Conservation (phyloP, 1,140 invertebrate species). For the Globodera ellingtonae region DNA sequence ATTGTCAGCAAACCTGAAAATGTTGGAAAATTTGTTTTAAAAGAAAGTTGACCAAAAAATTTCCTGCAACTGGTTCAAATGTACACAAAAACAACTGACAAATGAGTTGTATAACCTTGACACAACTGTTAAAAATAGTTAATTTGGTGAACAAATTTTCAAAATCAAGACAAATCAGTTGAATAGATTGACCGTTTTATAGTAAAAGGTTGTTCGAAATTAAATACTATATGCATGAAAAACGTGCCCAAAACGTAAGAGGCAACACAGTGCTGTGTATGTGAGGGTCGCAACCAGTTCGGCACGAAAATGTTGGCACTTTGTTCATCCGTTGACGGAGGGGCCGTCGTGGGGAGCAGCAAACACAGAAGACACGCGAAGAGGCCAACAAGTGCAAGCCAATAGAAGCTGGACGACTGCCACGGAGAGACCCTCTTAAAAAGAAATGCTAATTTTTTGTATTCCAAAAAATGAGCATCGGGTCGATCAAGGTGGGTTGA, state of each 20-base stretch:
- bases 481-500: no score
- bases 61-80: background rate
- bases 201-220: no score
- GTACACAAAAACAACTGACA: no score
- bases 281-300: constrained; percentile 15
- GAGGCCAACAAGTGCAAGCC: constrained; percentile 9
- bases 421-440: background rate
- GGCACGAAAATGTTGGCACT: background rate
- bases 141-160: no score
- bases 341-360: background rate
- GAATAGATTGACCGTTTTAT: no score
- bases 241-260: constrained; percentile 11
- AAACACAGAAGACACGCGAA: constrained; percentile 11
- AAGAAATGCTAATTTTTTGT: background rate
- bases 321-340: background rate
- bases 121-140: no score
- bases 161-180: no score
- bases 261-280: constrained; percentile 18
- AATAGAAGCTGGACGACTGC: constrained; percentile 10
- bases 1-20: background rate
- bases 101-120: no score
- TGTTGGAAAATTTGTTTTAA: no score
- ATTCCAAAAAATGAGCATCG: no score
- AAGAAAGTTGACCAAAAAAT: background rate
- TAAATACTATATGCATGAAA: background rate